These are phyloP conservation scores for Esox masquinongy DNA, from an alignment of 2,797 vertebrate species.

Conservation along the genomic window DNA sequence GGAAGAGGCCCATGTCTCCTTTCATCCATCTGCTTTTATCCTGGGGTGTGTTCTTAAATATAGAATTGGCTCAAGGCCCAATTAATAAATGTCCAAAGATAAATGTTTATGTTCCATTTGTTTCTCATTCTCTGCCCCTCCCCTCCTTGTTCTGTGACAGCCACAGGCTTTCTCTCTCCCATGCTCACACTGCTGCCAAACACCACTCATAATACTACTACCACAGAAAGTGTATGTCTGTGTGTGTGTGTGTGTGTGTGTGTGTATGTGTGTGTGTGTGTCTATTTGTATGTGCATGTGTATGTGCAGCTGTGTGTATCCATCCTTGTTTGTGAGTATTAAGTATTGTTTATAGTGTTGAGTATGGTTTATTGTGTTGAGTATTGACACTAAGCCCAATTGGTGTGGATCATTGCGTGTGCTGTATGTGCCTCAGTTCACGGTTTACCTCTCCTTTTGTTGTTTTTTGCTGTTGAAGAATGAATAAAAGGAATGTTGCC, in stretches of 20 bases:
- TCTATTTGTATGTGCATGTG: no score
- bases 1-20: no score
- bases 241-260: no score
- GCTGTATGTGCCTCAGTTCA: no score
- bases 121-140: neutral
- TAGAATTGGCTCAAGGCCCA: neutral
- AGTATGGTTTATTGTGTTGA: no score
- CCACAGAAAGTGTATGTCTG: neutral
- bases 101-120: neutral
- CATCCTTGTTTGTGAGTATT: neutral
- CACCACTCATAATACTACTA: neutral
- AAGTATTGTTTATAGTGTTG: no score
- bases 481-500: no score
- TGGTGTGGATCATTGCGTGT: neutral
- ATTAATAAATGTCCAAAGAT: neutral
- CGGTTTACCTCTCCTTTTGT: no score
- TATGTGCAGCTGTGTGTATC: neutral
- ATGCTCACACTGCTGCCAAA: neutral
- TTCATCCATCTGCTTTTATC: no score
- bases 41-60: neutral
- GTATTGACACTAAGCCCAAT: neutral
- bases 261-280: neutral
- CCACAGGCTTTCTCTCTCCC: neutral
- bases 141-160: neutral
- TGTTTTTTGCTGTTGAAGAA: no score